phyloP scores from a whole-genome alignment of 2,797 vertebrate genomes.

The Pangasius mekongensis region DNA sequence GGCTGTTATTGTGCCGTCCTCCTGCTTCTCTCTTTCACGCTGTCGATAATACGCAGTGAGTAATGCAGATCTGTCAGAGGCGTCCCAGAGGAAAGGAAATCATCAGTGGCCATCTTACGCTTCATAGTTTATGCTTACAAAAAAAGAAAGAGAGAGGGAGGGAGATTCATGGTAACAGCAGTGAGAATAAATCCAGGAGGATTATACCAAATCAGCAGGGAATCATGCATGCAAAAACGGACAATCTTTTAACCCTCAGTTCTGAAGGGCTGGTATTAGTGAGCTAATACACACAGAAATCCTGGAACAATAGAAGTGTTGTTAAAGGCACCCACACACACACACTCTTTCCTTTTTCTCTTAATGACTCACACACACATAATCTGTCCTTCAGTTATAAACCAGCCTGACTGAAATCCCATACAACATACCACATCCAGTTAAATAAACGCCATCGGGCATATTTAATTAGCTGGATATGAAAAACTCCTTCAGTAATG shows the following conservation, averaged over 20 bases:
- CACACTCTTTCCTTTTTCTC: not conserved
- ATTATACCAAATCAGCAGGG: slow-evolving; percentile 47
- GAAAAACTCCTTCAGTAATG: slow-evolving; percentile 21
- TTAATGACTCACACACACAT: not conserved
- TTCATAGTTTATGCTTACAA: slow-evolving; percentile 44
- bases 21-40: not conserved
- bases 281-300: slow-evolving; percentile 20
- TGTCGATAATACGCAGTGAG: slow-evolving; percentile 15
- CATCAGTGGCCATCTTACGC: slow-evolving; percentile 35
- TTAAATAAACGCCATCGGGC: slow-evolving; percentile 13
- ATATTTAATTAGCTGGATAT: slow-evolving; percentile 32
- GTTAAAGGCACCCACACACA: not conserved
- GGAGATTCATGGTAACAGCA: slow-evolving; percentile 4
- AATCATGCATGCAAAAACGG: slow-evolving; percentile 37
- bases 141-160: not conserved
- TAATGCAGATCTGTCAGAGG: slow-evolving; percentile 24
- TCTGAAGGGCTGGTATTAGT: slow-evolving; percentile 39
- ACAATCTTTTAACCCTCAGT: slow-evolving; percentile 46
- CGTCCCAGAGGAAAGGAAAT: slow-evolving; percentile 46
- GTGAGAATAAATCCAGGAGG: slow-evolving; percentile 46
- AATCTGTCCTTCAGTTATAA: not conserved
- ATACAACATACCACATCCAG: not conserved
- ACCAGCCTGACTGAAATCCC: not conserved
- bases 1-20: slow-evolving; percentile 6
- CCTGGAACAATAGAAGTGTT: slow-evolving; percentile 33